Base-by-base conservation (phyloP, 2,113 vertebrate genomes). In the Megaceryle maxima region DNA sequence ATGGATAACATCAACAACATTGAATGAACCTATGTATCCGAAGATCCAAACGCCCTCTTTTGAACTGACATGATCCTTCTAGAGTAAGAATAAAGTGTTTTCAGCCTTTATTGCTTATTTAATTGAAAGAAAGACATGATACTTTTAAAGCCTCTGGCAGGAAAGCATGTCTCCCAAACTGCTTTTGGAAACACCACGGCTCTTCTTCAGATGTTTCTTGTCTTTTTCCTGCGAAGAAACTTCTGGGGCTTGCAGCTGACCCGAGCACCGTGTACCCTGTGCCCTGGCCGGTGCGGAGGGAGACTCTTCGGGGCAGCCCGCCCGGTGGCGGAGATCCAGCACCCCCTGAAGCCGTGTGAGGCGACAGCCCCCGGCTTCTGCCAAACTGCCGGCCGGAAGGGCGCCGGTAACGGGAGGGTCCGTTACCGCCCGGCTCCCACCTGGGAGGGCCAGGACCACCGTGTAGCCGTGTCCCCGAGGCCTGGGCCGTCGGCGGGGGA, bases 191-290 rank as follows among this genome's bases (percentile, higher is more conserved):
- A 53, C 79, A 39, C 60, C 1, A 62, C 48, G 44, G 81, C 39
- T 95, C 88, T 95, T 82, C 75, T 88, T 97, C 91, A 95, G 94
- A 79, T 85, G 87, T 94, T 56, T 82, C 92, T 97, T 96, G 83
- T 94, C 96, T 96, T 96, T 96, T 96, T 97, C 95, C 93, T 88
- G 94, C 74, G 76, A 62, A 79, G 53, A 51, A 62, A 7, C 66
- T 16, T 22, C 64, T 16, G 81, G 60, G 80, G 48, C 92, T 76
- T 29, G 91, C 87, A 89, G 90, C 94, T 92, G 97, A 26, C 56
- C 86, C 44, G 72, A 51, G 91, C 80, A 39, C 82, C 41, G 46
- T 28, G 92, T 60, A 37, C 90, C 68, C 85, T 50, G 88, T 59
- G 82, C 66, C 82, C 55, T 6, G 72, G 9, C 9, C n/a, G 43